These are phyloP conservation scores for Centrocercus urophasianus DNA, from an alignment of 2,113 vertebrate genomes.

Conservation along the genomic window DNA sequence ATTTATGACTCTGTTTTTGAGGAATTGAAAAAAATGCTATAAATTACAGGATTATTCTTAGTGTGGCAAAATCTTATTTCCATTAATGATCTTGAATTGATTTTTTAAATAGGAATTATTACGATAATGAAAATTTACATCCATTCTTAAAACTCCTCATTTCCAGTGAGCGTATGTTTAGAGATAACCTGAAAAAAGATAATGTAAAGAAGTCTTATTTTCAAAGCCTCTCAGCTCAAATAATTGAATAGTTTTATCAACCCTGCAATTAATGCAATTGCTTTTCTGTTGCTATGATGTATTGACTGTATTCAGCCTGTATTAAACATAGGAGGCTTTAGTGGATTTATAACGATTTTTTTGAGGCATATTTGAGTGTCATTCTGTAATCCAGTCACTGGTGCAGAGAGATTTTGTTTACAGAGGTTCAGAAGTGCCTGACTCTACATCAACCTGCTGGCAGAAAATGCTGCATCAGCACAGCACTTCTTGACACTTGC, in stretches of 20 bases:
- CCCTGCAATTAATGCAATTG: slow-evolving; percentile 1
- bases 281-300: slow-evolving; percentile 33
- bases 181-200: slow-evolving; percentile 17
- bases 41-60: background rate
- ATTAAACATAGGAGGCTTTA: background rate
- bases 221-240: slow-evolving; percentile 53
- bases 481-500: background rate
- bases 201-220: slow-evolving; percentile 50
- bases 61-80: background rate
- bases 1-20: background rate
- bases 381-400: background rate
- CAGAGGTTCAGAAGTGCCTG: background rate
- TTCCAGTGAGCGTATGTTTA: background rate
- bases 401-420: background rate
- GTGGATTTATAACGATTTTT: slow-evolving; percentile 6
- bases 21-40: background rate
- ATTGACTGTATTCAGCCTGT: background rate
- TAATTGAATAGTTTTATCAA: slow-evolving; percentile 64
- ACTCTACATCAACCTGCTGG: background rate
- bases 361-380: background rate
- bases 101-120: background rate
- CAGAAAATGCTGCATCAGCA: background rate
- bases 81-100: background rate
- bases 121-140: background rate
- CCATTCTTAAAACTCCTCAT: background rate